A percentile compares a stretch with the other conserved stretches of the same genome.
phyloP scores from a whole-genome alignment of 1,140 invertebrate genomes.

The Thaumatotibia leucotreta region DNA sequence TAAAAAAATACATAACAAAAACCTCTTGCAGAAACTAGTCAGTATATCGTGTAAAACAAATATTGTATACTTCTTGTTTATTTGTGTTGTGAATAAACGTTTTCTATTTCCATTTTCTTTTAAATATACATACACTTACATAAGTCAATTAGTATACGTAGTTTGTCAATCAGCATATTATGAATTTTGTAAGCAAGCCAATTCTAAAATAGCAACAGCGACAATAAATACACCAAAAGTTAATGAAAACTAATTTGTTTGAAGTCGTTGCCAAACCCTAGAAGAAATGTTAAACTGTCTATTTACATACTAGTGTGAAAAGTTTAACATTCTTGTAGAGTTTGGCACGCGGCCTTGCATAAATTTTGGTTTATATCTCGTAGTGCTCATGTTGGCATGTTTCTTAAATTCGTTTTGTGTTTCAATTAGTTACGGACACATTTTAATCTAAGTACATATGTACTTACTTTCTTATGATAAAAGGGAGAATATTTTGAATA shows the following conservation, averaged over 20 bases:
- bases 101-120: too few species aligned
- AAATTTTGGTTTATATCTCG: background rate
- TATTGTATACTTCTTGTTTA: too few species aligned
- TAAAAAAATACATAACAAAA: too few species aligned
- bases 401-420: background rate
- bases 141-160: background rate
- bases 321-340: background rate
- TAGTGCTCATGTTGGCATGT: background rate
- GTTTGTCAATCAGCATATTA: background rate
- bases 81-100: background rate
- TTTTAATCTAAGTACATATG: background rate
- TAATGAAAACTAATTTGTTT: background rate
- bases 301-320: background rate
- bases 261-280: background rate
- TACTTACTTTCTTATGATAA: too few species aligned
- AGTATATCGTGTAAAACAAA: too few species aligned
- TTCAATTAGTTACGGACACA: background rate
- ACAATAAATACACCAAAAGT: background rate
- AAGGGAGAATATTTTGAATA: too few species aligned
- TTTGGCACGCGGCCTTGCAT: background rate
- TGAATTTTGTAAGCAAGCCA: background rate
- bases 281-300: background rate
- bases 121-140: background rate
- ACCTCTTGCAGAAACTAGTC: too few species aligned
- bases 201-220: background rate